Evolutionary conservation across 2,888 invertebrate genomes (phyloP), one percentile per base, ranked within the genome.

Genomic region (Trachelus troglodyta): DNA sequence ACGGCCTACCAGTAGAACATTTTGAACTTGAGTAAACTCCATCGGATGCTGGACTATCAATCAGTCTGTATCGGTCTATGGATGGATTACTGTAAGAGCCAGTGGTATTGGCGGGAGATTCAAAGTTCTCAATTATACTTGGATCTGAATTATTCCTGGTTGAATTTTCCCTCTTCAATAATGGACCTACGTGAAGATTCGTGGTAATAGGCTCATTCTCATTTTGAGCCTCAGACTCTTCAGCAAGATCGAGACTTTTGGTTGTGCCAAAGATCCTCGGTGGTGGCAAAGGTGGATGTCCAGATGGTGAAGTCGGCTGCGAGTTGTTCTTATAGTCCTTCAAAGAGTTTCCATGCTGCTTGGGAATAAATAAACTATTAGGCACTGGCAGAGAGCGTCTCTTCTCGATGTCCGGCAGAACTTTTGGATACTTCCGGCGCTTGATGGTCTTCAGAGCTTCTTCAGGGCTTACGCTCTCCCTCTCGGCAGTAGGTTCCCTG

Each of bases 401-500:
- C 79, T 91, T 91, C 80, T 91, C 90, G 84, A 95, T 94, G 90
- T 96, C 96, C n/a, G 97, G 97, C 56, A 97, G 89, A 1, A 97
- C 97, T 93, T 97, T 97, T 0, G 97, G 97, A 88, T 95, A 97
- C 89, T 97, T 97, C 84, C 96, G 93, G 79, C 95, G 93, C 89
- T 96, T 95, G 73, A 97, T 95, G 56, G 95, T 94, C 81, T 94
- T 92, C 76, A 97, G 89, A 0, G 96, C 95, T 89, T 96, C 96
- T 86, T 95, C 95, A 1, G 95, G 94, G 11, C 94, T 94, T 71
- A 95, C 89, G 23, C 92, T 90, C 4, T 92, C 91, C 78, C 90
- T 82, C 30, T 90, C 87, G 31, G 80, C 83, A 34, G 84, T 76
- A 0, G 89, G 90, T 77, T 95, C 95, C 78, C 94, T 93, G 75